Evolutionary conservation across 2,113 vertebrate species (phyloP), one percentile per base, ranked within the genome.

Genomic region (Nerophis ophidion): DNA sequence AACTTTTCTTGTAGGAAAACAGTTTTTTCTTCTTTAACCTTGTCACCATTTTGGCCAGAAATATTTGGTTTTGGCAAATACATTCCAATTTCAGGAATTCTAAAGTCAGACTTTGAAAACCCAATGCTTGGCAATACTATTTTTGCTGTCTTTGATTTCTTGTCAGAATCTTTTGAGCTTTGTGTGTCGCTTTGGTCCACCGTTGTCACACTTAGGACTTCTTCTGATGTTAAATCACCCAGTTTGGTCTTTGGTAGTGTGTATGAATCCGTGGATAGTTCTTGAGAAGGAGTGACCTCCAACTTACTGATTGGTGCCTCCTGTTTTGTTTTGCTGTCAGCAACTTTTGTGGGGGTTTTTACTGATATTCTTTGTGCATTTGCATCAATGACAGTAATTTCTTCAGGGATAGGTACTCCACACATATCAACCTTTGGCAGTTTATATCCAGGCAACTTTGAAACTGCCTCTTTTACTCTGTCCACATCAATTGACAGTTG

Each of bases 361-460:
- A 87, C 77, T 42, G 75, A 81, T 76, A 85, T 84, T 75, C 87
- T 86, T 59, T 90, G 86, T 57, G 84, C 73, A 67, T 89, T 88
- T 57, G 83, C 79, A 50, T 91, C 87, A 48, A 86, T 87, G n/a
- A 88, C 76, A 61, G 80, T 86, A 46, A 90, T 85, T 80, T 89
- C 87, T 60, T 86, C 85, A 14, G 87, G 89, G 55, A 88, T 86
- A 38, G 70, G 83, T 48, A 88, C 62, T 45, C 86, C 88, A 61
- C 79, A 81, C 2, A 65, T 81, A 60, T 91, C 89, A 7, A 87
- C 65, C 36, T 87, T 82, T 6, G 89, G 89, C 48, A 90, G 60
- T 63, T 90, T 91, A 26, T 77, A 91, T 69, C 87, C 82, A 63
- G 88, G 89, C 51, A 90, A 61, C 74, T 91, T 90, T 45, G 87